Conservation (phyloP, 2,113 vertebrate genomes). For the Mustelus asterias region DNA sequence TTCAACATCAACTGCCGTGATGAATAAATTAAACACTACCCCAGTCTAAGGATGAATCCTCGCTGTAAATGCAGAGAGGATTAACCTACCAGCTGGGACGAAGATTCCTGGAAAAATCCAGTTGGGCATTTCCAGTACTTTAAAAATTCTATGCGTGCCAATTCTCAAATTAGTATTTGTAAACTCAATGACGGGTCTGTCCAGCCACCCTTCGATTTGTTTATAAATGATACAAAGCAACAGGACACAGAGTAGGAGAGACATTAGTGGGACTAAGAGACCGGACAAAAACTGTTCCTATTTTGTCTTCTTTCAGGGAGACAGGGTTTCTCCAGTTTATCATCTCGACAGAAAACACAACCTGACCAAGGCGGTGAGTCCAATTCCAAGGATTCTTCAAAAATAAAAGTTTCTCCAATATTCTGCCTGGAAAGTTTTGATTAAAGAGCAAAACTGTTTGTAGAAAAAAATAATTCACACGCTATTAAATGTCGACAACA, state of each 20-base stretch:
- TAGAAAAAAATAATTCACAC: background rate
- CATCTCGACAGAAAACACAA: background rate
- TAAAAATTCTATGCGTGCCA: background rate
- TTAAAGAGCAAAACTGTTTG: background rate
- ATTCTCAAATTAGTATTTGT: background rate
- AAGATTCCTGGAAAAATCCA: background rate
- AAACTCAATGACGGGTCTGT: background rate
- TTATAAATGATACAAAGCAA: conserved; percentile 48
- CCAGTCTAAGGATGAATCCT: background rate
- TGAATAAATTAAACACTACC: background rate
- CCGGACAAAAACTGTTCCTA: background rate
- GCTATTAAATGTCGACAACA: background rate
- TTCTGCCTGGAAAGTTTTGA: background rate
- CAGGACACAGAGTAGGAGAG: background rate
- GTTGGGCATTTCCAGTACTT: background rate
- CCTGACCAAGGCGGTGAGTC: background rate
- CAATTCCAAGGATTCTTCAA: background rate
- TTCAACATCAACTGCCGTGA: background rate
- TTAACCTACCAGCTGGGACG: too few relatives aligned
- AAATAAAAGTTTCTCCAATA: background rate
- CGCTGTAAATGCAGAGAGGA: background rate
- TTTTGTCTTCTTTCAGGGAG: background rate
- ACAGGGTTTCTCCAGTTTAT: too few relatives aligned
- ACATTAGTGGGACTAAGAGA: background rate
- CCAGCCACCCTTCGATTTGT: conserved; percentile 29